Evolutionary conservation across 2,888 invertebrate genomes (phyloP).

Genomic region (Agrilus cyanescens): DNA sequence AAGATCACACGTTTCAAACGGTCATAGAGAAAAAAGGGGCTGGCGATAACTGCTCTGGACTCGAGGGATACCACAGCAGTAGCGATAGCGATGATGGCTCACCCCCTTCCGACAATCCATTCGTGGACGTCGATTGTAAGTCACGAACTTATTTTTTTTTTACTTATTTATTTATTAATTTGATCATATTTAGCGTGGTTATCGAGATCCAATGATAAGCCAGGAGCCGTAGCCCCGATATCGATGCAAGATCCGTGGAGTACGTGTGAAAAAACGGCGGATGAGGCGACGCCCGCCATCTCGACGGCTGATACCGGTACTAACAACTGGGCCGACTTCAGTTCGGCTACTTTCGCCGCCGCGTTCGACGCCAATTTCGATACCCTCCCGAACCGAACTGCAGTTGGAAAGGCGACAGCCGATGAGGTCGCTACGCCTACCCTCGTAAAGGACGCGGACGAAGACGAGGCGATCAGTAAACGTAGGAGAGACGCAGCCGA

Average conservation of each 20-base stretch:
- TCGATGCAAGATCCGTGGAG: constrained; percentile 26
- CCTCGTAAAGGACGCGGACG: background rate
- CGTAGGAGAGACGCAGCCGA: constrained; percentile 15
- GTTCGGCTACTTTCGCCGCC: constrained; percentile 21
- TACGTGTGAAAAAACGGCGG: constrained; percentile 13
- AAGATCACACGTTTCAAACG: constrained; percentile 37
- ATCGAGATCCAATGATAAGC: constrained; percentile 21
- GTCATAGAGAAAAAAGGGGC: constrained; percentile 35
- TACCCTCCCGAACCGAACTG: constrained; percentile 3
- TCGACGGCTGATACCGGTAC: constrained; percentile 6
- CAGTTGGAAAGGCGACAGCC: background rate
- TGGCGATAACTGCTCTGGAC: constrained; percentile 23
- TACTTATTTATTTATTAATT: background rate
- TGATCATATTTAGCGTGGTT: too few species aligned
- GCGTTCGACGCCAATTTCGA: constrained; percentile 25
- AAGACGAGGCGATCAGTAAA: constrained; percentile 10
- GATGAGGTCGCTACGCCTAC: constrained; percentile 1
- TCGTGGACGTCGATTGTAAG: constrained; percentile 38
- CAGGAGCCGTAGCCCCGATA: constrained; percentile 15
- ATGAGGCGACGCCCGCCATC: constrained; percentile 8
- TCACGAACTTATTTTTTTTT: constrained; percentile 7
- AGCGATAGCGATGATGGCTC: constrained; percentile 36
- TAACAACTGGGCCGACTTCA: constrained; percentile 37
- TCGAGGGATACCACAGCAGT: constrained; percentile 36
- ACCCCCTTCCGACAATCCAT: constrained; percentile 33